Conservation (phyloP, 2,888 invertebrate genomes). For the Drosophila colorata region DNA sequence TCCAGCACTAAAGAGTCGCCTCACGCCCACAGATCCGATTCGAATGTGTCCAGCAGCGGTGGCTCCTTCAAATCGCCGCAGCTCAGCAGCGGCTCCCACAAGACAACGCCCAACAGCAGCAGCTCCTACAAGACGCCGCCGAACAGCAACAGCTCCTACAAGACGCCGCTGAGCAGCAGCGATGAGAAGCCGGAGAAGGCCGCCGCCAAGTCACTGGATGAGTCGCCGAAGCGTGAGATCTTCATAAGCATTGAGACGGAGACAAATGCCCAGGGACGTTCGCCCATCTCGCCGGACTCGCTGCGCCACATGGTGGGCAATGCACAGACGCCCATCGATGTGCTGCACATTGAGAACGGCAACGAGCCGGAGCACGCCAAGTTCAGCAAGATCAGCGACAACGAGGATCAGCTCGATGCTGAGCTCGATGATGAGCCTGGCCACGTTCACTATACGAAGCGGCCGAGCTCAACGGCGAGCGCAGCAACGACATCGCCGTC, state of each 20-base stretch:
- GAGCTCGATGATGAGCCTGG: slow-evolving; percentile 44
- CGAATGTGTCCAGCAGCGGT: slow-evolving; percentile 39
- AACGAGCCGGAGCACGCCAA: slow-evolving; percentile 81
- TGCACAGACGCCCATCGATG: slow-evolving; percentile 80
- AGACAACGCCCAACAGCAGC: slow-evolving; percentile 20
- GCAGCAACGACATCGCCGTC: slow-evolving; percentile 33
- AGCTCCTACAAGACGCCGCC: slow-evolving; percentile 15
- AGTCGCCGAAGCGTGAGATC: slow-evolving; percentile 80
- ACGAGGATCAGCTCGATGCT: slow-evolving; percentile 66
- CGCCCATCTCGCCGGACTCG: slow-evolving; percentile 77
- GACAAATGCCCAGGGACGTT: slow-evolving; percentile 79
- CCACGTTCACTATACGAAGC: slow-evolving; percentile 28
- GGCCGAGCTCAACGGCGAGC: slow-evolving; percentile 41
- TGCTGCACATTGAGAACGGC: slow-evolving; percentile 80
- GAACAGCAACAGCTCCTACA: slow-evolving; percentile 29
- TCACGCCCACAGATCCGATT: slow-evolving; percentile 65
- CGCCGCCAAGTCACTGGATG: slow-evolving; percentile 20
- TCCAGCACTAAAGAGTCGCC: slow-evolving; percentile 50
- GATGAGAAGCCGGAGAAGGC: slow-evolving; percentile 37
- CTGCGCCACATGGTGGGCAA: slow-evolving; percentile 82
- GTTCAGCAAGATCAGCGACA: slow-evolving; percentile 83
- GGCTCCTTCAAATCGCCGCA: slow-evolving; percentile 33
- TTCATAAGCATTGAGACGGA: slow-evolving; percentile 85
- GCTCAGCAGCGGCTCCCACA: slow-evolving; percentile 28
- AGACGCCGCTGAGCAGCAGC: slow-evolving; percentile 40